A percentile compares a stretch with the other conserved stretches of the same genome.
phyloP scores from a whole-genome alignment of 2,888 invertebrate genomes.

The Conchocele bisecta region DNA sequence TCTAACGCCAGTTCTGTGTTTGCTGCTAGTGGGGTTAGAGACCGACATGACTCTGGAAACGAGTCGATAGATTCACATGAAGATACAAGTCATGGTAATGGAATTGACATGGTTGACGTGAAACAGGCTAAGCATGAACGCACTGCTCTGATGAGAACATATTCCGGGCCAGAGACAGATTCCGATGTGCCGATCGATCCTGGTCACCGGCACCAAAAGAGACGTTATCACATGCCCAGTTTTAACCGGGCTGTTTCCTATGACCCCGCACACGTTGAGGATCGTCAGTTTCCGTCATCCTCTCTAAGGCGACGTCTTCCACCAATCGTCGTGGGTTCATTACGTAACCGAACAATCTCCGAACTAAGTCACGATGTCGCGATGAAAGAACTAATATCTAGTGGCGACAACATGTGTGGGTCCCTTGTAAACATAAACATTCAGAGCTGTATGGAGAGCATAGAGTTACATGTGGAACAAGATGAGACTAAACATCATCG shows the following conservation, averaged over 20 bases:
- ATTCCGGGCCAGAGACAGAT: background rate
- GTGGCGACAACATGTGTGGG: constrained; percentile 10
- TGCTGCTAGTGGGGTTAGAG: too few species aligned
- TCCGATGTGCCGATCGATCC: background rate
- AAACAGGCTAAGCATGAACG: background rate
- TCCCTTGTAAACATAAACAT: background rate
- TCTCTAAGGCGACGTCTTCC: background rate
- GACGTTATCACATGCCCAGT: too few species aligned
- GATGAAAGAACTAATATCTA: constrained; percentile 19
- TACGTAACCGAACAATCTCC: constrained; percentile 6
- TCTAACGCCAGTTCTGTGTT: too few species aligned
- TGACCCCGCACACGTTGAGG: constrained; percentile 4
- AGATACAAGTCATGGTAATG: background rate
- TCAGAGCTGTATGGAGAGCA: background rate
- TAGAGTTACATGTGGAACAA: background rate
- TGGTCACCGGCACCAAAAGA: background rate
- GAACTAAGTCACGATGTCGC: constrained; percentile 14
- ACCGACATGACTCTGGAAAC: too few species aligned
- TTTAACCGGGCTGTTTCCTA: constrained; percentile 6
- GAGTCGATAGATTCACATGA: too few species aligned
- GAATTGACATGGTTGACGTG: background rate
- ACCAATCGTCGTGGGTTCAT: background rate
- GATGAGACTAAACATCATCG: background rate
- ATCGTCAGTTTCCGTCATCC: background rate
- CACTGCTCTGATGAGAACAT: background rate